Percentiles rank a stretch among this genome's conserved stretches.
phyloP scores from a whole-genome alignment of 2,113 vertebrate species.

The Chascanopsetta lugubris region DNA sequence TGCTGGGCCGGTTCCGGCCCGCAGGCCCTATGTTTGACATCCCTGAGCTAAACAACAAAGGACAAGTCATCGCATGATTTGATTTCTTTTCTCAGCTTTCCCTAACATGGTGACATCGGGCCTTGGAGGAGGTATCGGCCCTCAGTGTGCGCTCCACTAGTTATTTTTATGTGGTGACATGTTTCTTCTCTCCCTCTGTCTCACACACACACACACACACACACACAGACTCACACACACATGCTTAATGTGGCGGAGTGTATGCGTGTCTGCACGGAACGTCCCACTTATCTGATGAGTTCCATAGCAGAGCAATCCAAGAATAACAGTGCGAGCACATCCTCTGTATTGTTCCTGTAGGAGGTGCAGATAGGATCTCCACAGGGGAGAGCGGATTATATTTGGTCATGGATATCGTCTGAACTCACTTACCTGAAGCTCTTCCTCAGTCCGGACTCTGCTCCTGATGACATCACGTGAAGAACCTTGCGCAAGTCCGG shows the following conservation, averaged over 20 bases:
- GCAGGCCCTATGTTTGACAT: no score
- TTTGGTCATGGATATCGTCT: constrained; percentile 41
- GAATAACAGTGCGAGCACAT: constrained; percentile 47
- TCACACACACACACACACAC: constrained; percentile 13
- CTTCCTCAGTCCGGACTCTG: constrained; percentile 15
- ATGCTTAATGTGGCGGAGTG: neutral
- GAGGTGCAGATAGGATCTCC: constrained; percentile 48
- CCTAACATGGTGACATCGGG: neutral
- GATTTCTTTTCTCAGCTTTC: no score
- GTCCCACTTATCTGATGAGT: constrained; percentile 47
- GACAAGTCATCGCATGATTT: no score
- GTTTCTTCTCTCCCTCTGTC: neutral
- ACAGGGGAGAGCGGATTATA: constrained; percentile 37
- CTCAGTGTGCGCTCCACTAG: no score
- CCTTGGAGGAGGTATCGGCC: neutral
- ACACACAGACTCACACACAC: constrained; percentile 3
- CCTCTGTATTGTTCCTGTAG: constrained; percentile 46
- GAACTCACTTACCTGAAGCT: constrained; percentile 36
- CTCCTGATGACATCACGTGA: constrained; percentile 9
- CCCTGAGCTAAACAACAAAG: no score
- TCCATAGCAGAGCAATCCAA: constrained; percentile 43
- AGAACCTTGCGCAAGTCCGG: neutral
- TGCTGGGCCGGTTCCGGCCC: no score
- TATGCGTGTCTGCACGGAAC: constrained; percentile 31
- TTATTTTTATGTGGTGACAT: neutral